Percentiles rank a stretch among this genome's conserved stretches.
phyloP scores from a whole-genome alignment of 2,888 invertebrate species.

The Yponomeuta plumbellus region DNA sequence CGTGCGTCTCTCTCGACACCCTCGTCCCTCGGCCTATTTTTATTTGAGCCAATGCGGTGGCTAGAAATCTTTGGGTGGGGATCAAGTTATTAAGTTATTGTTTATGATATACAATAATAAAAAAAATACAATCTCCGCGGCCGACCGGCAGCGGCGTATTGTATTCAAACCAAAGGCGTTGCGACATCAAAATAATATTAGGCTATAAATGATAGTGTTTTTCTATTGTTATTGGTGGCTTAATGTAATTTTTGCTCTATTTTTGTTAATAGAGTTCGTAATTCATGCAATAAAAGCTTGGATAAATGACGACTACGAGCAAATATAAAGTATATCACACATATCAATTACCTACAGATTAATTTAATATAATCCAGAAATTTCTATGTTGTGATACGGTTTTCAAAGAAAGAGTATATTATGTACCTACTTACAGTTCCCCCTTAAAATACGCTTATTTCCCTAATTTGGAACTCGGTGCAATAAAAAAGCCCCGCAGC shows the following conservation, averaged over 20 bases:
- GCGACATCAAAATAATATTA: conserved; percentile 40
- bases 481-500: background rate
- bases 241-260: conserved; percentile 57
- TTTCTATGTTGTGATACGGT: too few species aligned
- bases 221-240: conserved; percentile 41
- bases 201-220: conserved; percentile 60
- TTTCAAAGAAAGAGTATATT: too few species aligned
- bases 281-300: conserved; percentile 18
- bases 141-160: conserved; percentile 52
- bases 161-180: conserved; percentile 43
- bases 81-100: conserved; percentile 72
- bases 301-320: background rate
- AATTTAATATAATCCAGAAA: too few species aligned
- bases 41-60: conserved; percentile 60
- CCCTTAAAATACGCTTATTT: too few species aligned
- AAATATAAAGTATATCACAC: background rate
- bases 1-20: conserved; percentile 51
- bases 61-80: conserved; percentile 65
- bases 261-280: conserved; percentile 36
- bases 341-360: too few species aligned
- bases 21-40: conserved; percentile 73
- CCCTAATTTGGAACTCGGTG: background rate
- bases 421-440: too few species aligned
- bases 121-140: conserved; percentile 54
- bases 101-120: conserved; percentile 73